phyloP scores from a whole-genome alignment of 1,140 invertebrate genomes.

The Parapsyche elsis region DNA sequence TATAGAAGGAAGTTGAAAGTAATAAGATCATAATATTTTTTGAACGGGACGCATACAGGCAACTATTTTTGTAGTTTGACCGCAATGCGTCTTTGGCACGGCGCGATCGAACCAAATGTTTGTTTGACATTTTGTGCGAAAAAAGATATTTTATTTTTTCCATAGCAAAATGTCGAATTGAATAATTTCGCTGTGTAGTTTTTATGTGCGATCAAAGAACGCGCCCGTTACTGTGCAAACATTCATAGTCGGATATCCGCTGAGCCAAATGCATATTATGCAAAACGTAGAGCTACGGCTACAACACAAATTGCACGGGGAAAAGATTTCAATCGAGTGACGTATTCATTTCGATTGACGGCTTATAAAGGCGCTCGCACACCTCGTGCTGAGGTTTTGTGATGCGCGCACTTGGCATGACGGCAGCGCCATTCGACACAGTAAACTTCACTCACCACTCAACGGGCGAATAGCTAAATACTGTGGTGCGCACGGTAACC shows the following conservation, averaged over 20 bases:
- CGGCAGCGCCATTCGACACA: too few species aligned
- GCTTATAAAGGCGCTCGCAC: too few species aligned
- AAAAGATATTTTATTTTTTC: conserved; percentile 10
- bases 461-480: too few species aligned
- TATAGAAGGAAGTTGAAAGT: too few species aligned
- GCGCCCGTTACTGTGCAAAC: too few species aligned
- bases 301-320: background rate
- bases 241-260: background rate
- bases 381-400: too few species aligned
- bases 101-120: conserved; percentile 6
- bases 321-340: background rate
- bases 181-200: background rate
- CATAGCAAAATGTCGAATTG: background rate
- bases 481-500: too few species aligned
- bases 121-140: conserved; percentile 10
- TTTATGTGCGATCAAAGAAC: too few species aligned
- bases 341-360: background rate
- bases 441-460: too few species aligned
- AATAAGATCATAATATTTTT: too few species aligned
- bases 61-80: conserved; percentile 1
- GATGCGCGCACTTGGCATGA: too few species aligned
- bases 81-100: conserved; percentile 31
- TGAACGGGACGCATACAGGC: background rate
- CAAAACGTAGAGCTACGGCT: background rate
- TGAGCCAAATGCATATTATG: background rate